Evolutionary conservation across 2,797 vertebrate genomes (phyloP).

Genomic region (Furcifer pardalis): DNA sequence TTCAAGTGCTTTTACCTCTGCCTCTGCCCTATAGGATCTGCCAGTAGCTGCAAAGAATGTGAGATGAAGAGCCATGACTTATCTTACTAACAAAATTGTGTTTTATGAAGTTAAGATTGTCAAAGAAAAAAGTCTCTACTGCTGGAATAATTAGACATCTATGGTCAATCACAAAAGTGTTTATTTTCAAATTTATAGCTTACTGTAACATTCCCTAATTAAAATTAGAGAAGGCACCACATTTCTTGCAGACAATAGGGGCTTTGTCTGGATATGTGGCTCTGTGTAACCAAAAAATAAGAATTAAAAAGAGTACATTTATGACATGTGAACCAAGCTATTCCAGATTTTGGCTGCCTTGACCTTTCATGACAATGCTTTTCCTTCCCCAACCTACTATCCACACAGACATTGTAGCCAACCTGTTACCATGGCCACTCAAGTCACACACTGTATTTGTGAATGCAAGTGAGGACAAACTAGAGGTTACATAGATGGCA

Average conservation of each 20-base stretch:
- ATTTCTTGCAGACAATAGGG: background rate
- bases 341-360: background rate
- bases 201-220: background rate
- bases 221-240: background rate
- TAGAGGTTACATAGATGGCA: background rate
- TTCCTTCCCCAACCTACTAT: background rate
- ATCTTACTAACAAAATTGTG: background rate
- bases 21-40: conserved; percentile 6
- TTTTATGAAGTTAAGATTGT: background rate
- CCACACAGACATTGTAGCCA: background rate
- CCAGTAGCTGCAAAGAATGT: background rate
- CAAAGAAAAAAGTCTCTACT: background rate
- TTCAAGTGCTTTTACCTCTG: background rate
- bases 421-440: background rate
- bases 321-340: background rate
- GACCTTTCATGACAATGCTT: background rate
- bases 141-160: background rate
- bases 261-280: background rate
- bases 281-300: background rate
- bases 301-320: background rate
- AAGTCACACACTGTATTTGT: background rate
- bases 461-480: background rate
- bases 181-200: background rate
- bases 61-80: background rate
- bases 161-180: background rate